Base-by-base conservation (phyloP, 2,113 vertebrate genomes). In the Hystrix brachyura region DNA sequence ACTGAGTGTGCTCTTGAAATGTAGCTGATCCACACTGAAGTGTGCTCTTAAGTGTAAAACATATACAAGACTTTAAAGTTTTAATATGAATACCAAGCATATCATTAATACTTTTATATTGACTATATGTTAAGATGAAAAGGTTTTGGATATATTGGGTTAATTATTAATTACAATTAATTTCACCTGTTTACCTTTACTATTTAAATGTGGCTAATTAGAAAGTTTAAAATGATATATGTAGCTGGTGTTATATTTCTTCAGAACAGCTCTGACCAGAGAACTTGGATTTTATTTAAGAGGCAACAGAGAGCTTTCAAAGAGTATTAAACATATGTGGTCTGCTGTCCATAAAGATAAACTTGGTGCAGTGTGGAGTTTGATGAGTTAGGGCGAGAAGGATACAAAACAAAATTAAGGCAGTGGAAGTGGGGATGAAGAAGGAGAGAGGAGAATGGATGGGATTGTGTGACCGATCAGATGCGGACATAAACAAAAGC, bases 31-130 rank as follows among this genome's bases (percentile, higher is more conserved):
- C 29, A 25, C n/a, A 13, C 0, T n/a, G 59, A 81, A 69, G 18
- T 43, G 55, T 59, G 65, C 67, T 82, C 0, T 64, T 11, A 65
- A 62, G 4, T 10, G 7, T 67, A 71, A 65, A 88, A 51, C 14
- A 65, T 0, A 65, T 3, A n/a, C 14, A 9, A 7, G 83, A 85
- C 81, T 81, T 74, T 13, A 2, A 81, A 92, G 34, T 55, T 18
- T 29, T 53, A 74, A 7, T 65, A 5, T n/a, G 32, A 59, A 87
- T 64, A 46, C 53, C 46, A 59, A 59, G 18, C 18, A 69, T 43
- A 53, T 86, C 17, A 53, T 80, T 53, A 60, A n/a, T 86, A 67
- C 83, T 55, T 46, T 65, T 59, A 83, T 85, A 96, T 93, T 9
- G 25, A n/a, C 65, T 55, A 18, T 90, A 27, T 32, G 29, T 1